These are phyloP conservation scores for Gambusia affinis DNA, from an alignment of 2,113 vertebrate species.

Conservation along the genomic window DNA sequence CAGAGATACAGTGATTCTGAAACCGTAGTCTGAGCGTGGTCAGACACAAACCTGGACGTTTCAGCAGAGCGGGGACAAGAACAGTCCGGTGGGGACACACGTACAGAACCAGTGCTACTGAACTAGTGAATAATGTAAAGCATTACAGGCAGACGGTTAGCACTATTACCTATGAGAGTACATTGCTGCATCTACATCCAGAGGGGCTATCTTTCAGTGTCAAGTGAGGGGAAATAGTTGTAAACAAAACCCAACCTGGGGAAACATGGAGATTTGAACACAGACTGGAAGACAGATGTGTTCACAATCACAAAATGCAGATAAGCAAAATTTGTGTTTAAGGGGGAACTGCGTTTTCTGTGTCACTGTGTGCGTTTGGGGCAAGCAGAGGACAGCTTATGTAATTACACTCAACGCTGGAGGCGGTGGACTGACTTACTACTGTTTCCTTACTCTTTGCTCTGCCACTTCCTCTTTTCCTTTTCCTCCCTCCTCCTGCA, in stretches of 20 bases:
- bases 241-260: conserved; percentile 36
- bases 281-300: conserved; percentile 35
- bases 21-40: conserved; percentile 11
- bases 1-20: neutral
- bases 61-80: conserved; percentile 33
- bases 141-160: conserved; percentile 57
- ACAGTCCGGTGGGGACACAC: conserved; percentile 23
- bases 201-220: conserved; percentile 30
- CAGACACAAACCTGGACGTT: conserved; percentile 41
- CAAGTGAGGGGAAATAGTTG: conserved; percentile 38
- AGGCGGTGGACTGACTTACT: conserved; percentile 34
- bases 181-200: conserved; percentile 28
- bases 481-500: conserved; percentile 25
- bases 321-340: conserved; percentile 25
- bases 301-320: conserved; percentile 40
- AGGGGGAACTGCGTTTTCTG: conserved; percentile 34
- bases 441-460: conserved; percentile 14
- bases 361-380: conserved; percentile 24
- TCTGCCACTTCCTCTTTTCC: conserved; percentile 1
- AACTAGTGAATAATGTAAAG: conserved; percentile 67
- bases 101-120: conserved; percentile 6
- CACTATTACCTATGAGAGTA: conserved; percentile 55
- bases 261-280: conserved; percentile 38
- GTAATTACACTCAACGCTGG: conserved; percentile 50
- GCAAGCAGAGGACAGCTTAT: conserved; percentile 40